These are phyloP conservation scores for Zosterops hypoxanthus DNA, from an alignment of 2,113 vertebrate species.

Conservation along the genomic window DNA sequence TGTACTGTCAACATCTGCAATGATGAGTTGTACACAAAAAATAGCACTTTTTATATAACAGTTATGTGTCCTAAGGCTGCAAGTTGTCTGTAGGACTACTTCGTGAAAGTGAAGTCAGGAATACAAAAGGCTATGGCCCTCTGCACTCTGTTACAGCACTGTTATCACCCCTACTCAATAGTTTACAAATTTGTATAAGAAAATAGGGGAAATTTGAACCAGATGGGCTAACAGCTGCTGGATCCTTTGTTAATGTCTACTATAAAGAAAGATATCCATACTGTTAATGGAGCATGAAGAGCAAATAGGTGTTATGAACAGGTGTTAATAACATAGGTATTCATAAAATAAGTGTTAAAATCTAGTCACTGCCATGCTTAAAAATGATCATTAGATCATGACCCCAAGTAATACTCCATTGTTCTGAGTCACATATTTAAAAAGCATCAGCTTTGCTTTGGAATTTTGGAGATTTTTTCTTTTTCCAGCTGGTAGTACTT, in stretches of 20 bases:
- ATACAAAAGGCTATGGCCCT: not conserved
- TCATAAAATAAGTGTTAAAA: not conserved
- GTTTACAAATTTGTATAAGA: not conserved
- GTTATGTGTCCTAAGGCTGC: not conserved
- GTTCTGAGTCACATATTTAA: not conserved
- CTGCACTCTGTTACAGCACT: not conserved
- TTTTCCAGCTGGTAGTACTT: not conserved
- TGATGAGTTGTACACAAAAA: slow-evolving; percentile 41
- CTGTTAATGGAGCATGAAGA: not conserved
- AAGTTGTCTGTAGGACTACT: slow-evolving; percentile 1
- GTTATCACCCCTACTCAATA: not conserved
- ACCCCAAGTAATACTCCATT: not conserved
- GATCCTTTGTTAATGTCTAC: slow-evolving; percentile 6
- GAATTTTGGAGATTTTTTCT: not conserved
- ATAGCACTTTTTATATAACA: not conserved
- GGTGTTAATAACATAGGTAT: not conserved
- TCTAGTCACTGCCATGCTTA: not conserved
- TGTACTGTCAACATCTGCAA: slow-evolving; percentile 31
- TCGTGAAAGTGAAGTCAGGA: slow-evolving; percentile 10
- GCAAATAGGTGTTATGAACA: not conserved
- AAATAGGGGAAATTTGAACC: not conserved
- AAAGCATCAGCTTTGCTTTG: not conserved
- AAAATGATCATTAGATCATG: not conserved
- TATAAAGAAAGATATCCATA: not conserved
- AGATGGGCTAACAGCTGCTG: not conserved